A percentile compares a stretch with the other conserved stretches of the same genome.
phyloP scores from a whole-genome alignment of 2,797 vertebrate genomes.

The Etheostoma perlongum region DNA sequence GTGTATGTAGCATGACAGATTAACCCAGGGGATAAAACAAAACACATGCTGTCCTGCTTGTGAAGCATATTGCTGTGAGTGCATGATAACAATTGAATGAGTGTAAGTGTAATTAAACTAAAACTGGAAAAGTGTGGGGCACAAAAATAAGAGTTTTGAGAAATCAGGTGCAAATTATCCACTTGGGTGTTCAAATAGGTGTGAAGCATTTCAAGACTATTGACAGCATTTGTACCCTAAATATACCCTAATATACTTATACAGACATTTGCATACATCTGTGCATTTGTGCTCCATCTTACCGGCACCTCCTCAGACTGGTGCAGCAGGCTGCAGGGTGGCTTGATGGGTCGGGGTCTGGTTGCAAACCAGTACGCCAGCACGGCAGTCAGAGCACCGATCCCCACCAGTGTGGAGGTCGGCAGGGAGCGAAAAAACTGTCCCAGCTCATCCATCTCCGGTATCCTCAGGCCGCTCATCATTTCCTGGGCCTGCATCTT shows the following conservation, averaged over 20 bases:
- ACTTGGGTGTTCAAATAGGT: background rate
- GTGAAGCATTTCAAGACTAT: background rate
- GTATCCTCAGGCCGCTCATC: constrained; percentile 89
- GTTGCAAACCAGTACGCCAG: constrained; percentile 95
- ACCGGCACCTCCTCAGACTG: constrained; percentile 92
- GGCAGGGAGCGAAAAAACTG: constrained; percentile 92
- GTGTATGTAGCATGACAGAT: background rate
- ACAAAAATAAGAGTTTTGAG: background rate
- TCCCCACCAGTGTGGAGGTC: constrained; percentile 91
- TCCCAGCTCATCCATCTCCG: constrained; percentile 91
- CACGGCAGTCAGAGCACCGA: constrained; percentile 91
- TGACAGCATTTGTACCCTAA: background rate
- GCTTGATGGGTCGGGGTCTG: constrained; percentile 90
- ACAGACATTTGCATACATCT: background rate
- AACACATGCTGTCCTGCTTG: background rate
- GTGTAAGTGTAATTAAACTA: too few relatives aligned
- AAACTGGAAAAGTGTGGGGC: background rate
- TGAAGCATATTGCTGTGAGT: background rate
- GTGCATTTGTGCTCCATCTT: constrained; percentile 24
- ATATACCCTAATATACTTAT: rapidly evolving
- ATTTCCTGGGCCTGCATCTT: constrained; percentile 97
- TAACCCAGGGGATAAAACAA: background rate
- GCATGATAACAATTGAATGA: background rate
- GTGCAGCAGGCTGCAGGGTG: constrained; percentile 91
- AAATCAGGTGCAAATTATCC: background rate